Evolutionary conservation across 2,888 invertebrate genomes (phyloP).

Genomic region (Tachina fera): DNA sequence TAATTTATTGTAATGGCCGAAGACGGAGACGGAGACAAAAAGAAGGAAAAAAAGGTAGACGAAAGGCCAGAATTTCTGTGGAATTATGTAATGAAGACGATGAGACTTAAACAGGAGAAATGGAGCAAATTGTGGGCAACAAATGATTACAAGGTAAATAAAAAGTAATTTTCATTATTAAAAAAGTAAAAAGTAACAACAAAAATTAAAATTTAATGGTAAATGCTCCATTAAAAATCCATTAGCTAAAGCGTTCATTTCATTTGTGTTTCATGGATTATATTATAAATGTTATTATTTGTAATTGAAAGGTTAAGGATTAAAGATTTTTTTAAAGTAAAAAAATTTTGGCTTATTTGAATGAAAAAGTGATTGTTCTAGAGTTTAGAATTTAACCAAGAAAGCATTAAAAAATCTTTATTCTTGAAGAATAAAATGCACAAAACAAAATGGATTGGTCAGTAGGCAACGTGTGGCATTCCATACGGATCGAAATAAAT

Average conservation of each 20-base stretch:
- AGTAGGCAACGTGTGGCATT: too few species aligned
- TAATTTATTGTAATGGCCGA: conserved; percentile 71
- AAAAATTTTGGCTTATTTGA: too few species aligned
- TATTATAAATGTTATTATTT: conserved; percentile 26
- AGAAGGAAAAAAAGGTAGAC: conserved; percentile 70
- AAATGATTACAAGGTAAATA: conserved; percentile 75
- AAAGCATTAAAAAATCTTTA: too few species aligned
- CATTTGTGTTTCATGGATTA: neutral
- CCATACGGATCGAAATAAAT: too few species aligned
- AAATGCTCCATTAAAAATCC: conserved; percentile 39
- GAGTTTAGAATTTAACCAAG: too few species aligned
- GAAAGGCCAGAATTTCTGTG: conserved; percentile 76
- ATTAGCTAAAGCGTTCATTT: conserved; percentile 33
- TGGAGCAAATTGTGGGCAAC: conserved; percentile 77
- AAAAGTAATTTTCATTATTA: neutral
- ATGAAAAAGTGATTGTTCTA: too few species aligned
- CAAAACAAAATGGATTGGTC: too few species aligned
- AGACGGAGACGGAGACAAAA: conserved; percentile 73
- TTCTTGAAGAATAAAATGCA: too few species aligned
- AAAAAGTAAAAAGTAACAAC: neutral
- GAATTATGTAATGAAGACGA: conserved; percentile 77
- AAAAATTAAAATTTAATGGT: conserved; percentile 1
- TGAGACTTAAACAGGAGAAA: conserved; percentile 77
- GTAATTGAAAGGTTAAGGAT: neutral
- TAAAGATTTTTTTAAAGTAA: neutral